These are phyloP conservation scores for Akabosia matsudoensis DNA, from an alignment of 1,140 invertebrate species.

Conservation along the genomic window DNA sequence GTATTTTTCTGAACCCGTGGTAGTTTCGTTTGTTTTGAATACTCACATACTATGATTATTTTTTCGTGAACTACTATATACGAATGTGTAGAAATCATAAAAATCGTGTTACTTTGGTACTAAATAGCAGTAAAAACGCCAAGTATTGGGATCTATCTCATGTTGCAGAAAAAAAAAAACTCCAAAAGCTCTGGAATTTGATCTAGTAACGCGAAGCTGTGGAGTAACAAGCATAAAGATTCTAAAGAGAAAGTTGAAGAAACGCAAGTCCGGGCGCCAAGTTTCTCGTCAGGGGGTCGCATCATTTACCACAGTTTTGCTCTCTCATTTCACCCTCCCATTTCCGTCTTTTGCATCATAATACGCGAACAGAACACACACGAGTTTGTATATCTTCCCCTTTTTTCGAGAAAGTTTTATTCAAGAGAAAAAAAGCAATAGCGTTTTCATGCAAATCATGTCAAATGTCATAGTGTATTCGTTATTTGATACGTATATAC, in stretches of 20 bases:
- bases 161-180: no score
- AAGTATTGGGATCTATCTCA: no score
- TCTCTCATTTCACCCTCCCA: slow-evolving; percentile 41
- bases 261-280: slow-evolving; percentile 35
- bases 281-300: slow-evolving; percentile 41
- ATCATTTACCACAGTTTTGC: slow-evolving; percentile 45
- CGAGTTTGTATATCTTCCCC: neutral
- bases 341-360: slow-evolving; percentile 44
- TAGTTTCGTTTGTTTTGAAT: no score
- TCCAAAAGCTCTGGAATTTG: no score
- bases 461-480: slow-evolving; percentile 47
- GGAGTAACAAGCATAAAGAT: neutral
- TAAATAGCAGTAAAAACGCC: no score
- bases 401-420: slow-evolving; percentile 19
- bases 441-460: slow-evolving; percentile 43
- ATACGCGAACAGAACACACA: slow-evolving; percentile 24
- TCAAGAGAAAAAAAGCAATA: slow-evolving; percentile 1
- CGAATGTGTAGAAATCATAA: no score
- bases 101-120: no score
- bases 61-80: no score
- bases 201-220: neutral
- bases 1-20: no score
- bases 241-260: neutral
- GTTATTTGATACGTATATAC: no score
- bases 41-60: no score